Base-by-base conservation (phyloP, 2,888 invertebrate species). In the Synanthedon andrenaeformis region DNA sequence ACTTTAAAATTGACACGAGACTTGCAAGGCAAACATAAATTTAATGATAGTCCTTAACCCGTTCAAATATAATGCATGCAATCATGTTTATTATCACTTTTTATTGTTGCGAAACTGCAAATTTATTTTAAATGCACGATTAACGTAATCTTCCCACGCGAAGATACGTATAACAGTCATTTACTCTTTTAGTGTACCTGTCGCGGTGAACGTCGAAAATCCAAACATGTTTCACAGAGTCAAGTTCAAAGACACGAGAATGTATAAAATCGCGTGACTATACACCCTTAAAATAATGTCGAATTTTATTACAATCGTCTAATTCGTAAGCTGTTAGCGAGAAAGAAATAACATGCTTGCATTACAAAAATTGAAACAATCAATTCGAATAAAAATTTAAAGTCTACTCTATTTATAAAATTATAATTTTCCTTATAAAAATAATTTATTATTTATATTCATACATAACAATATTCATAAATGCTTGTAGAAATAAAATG, bases 241-340 rank as follows among this genome's bases (percentile, higher is more conserved):
- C 51, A 59, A 62, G 75, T 74, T 75, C 73, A 74, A 76, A 81
- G 76, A 73, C 74, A 76, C 70, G 70, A 68, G 65, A 67, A 67
- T 72, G 71, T 66, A 75, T 67, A 59, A 72, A 70, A 70, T 83
- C 73, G 83, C 83, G 81, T 83, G 84, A 74, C 78, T 74, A 49
- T 52, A 57, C 62, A 60, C 73, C 68, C 73, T 78, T 72, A 62
- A 65, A 65, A 69, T 70, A 77, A 72, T 70, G 69, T 62, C 55
- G 54, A 60, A 60, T 62, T 63, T 53, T 23, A 35, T 45, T 45
- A n/a, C 45, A 14, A 35, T 0, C 14, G 45, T 8, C 45, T 13
- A 12, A 45, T 45, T 45, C 11, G 3, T 14, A 14, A 45, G 45
- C 14, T 3, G n/a, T 45, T n/a, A 45, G 45, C 45, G 45, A 13